Evolutionary conservation across 2,797 vertebrate species (phyloP).

Genomic region (Masticophis lateralis): DNA sequence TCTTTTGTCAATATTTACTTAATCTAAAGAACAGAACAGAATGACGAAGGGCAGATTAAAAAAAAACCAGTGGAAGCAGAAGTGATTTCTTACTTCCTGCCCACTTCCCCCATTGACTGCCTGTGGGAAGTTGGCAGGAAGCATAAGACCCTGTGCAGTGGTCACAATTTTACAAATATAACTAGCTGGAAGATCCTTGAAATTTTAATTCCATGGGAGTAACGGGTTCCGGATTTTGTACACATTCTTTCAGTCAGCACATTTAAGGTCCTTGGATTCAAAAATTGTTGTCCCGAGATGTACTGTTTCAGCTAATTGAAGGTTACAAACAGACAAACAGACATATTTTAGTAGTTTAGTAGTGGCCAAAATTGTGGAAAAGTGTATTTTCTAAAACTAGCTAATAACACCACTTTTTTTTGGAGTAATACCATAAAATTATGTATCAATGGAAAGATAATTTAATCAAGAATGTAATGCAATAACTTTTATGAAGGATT

Average conservation of each 20-base stretch:
- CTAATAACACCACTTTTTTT: no score
- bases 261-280: neutral
- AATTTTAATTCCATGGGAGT: neutral
- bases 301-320: neutral
- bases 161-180: neutral
- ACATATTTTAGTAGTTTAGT: neutral
- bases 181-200: neutral
- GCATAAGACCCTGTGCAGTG: neutral
- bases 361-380: no score
- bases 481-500: no score
- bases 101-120: neutral
- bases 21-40: neutral
- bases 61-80: neutral
- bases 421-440: no score
- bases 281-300: neutral
- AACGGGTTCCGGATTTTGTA: neutral
- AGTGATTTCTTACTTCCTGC: neutral
- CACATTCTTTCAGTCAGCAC: neutral
- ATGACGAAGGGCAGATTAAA: neutral
- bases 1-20: neutral
- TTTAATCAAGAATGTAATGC: no score
- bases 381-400: no score
- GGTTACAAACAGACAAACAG: neutral
- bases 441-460: no score
- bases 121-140: neutral